Percentiles rank a stretch among this genome's conserved stretches.
Conservation (phyloP, 2,797 vertebrate genomes). For the Argentina silus region DNA sequence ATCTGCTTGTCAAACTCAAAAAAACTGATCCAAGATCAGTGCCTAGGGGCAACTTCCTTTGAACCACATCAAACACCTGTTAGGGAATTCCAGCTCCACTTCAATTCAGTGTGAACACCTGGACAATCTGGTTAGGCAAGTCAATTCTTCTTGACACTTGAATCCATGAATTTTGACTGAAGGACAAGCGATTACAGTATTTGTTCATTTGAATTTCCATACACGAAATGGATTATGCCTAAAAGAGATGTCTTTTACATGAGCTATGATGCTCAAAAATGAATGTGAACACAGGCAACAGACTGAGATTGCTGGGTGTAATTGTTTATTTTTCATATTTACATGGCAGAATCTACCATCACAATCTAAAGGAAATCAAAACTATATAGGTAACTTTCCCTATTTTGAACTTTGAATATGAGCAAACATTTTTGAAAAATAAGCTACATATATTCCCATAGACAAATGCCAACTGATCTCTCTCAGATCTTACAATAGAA, state of each 20-base stretch:
- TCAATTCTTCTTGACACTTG: not conserved
- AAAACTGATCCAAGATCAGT: no score
- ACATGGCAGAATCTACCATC: conserved; percentile 49
- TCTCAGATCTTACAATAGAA: conserved; percentile 8
- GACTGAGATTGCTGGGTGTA: not conserved
- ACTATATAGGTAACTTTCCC: conserved; percentile 28
- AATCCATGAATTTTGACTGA: not conserved
- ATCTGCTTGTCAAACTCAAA: no score
- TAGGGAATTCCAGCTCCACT: not conserved
- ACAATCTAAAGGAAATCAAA: conserved; percentile 25
- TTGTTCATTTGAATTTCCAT: no score
- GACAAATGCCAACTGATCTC: conserved; percentile 30
- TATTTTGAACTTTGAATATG: conserved; percentile 7
- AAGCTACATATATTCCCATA: conserved; percentile 10
- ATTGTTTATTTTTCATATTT: conserved; percentile 63
- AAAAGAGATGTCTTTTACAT: not conserved
- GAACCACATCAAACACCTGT: conserved; percentile 10
- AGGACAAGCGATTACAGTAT: no score
- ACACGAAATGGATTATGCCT: not conserved
- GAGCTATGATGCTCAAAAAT: not conserved
- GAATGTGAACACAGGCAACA: not conserved
- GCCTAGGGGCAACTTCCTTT: not conserved
- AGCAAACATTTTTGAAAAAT: conserved; percentile 39
- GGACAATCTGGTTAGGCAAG: not conserved
- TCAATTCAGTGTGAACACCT: not conserved